Evolutionary conservation across 2,888 invertebrate genomes (phyloP), one percentile per base, ranked within the genome.

Genomic region (Apodemia duryi): DNA sequence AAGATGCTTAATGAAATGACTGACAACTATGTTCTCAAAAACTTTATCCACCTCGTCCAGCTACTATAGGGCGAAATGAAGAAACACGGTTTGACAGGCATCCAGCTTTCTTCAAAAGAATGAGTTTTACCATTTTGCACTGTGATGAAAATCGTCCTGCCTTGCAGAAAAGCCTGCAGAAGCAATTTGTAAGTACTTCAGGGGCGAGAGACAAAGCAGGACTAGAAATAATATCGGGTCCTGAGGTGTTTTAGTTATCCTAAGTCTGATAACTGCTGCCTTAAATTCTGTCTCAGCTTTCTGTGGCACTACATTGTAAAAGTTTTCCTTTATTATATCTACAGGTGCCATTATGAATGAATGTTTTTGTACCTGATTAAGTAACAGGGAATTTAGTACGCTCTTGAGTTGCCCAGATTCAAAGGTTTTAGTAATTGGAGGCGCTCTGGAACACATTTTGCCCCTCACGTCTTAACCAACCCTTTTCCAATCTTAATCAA

Each of bases 401-500:
- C 28, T 35, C 13, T 28, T 10, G 9, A 41, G 41, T 9, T 46
- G 13, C 11, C 21, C 13, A 5, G 62, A 43, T 21, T 65, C 65
- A 51, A 65, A 9, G 10, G 54, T 54, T 21, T 61, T 43, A 11
- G 65, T 63, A n/a, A 67, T 28, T 2, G 65, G 54, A 29, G 65
- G 63, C n/a, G 57, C 62, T 63, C 60, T 60, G 0, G 64, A 63
- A 7, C 62, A 46, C 6, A 67, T 49, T 60, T 62, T 64, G 9
- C 32, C 38, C 11, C 51, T 28, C 32, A 32, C 2, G 4, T 32
- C 32, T 32, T 32, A 4, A 4, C 32, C 32, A 32, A 32, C 32
- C 32, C 21, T 21, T 32, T 32, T 3, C 41, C 41, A 5, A 41
- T 9, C 9, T 41, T 7, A 5, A 9, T 41, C 10, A 41, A 7